These are phyloP conservation scores for Acrossocheilus fasciatus DNA, from an alignment of 2,797 vertebrate genomes.

Conservation along the genomic window DNA sequence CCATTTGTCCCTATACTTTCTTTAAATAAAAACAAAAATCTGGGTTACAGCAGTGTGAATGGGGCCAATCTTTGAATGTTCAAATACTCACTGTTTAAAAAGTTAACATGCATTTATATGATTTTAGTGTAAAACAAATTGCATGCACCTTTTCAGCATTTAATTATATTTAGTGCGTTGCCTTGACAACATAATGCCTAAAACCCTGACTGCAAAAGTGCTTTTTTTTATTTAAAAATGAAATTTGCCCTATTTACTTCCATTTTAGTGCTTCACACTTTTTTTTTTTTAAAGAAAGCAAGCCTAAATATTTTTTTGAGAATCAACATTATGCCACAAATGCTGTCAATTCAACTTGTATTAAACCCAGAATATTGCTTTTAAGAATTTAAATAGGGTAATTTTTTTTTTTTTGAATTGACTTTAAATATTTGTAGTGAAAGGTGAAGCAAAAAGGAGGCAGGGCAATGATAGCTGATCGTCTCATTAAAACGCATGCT, in stretches of 20 bases:
- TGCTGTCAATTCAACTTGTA: not conserved
- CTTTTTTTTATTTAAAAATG: not conserved
- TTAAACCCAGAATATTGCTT: not conserved
- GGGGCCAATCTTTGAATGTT: not conserved
- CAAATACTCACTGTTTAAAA: not conserved
- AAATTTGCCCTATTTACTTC: not conserved
- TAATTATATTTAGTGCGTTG: not conserved
- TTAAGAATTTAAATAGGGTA: not conserved
- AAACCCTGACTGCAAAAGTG: not conserved
- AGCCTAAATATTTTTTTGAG: not conserved
- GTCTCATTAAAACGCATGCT: slow-evolving; percentile 69
- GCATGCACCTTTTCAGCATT: not conserved
- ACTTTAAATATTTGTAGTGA: slow-evolving; percentile 31
- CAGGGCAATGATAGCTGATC: slow-evolving; percentile 66
- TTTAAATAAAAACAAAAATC: not conserved
- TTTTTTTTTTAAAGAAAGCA: not conserved
- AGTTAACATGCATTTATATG: not conserved
- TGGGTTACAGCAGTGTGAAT: not conserved
- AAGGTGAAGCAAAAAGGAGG: slow-evolving; percentile 57
- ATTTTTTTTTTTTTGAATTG: not conserved
- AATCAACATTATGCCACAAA: not conserved
- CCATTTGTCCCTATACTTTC: not conserved
- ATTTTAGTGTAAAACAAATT: not conserved
- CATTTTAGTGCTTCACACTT: not conserved
- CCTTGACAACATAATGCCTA: not conserved